Evolutionary conservation across 2,113 vertebrate species (phyloP), one percentile per base, ranked within the genome.

Genomic region (Oriolus oriolus): DNA sequence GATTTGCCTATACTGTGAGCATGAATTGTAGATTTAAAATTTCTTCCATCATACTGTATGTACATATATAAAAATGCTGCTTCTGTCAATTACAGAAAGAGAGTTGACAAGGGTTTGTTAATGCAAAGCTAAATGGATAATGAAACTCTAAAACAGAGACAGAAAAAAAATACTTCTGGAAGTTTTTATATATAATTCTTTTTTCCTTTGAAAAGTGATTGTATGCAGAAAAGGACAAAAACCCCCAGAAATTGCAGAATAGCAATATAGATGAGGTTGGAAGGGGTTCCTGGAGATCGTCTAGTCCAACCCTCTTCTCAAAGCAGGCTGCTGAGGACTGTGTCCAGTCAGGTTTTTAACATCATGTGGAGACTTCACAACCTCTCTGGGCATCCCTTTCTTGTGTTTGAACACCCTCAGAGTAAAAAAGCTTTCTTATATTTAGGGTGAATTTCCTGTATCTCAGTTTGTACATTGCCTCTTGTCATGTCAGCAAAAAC

Each of bases 161-260:
- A 53, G 18, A 41, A 57, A 57, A 26, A 31, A 65, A n/a, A 2
- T 49, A 65, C 17, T 44, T 69, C 44, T 44, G 44, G n/a, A 64
- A 59, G 6, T n/a, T 74, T 24, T 63, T 31, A 70, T 18, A 42
- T 31, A 16, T 31, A 19, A 19, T 18, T 61, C 16, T 57, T 60
- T 80, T 82, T 63, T 70, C 7, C 26, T 81, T 71, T 78, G 44
- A 47, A n/a, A 14, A 39, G 12, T 41, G 11, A 86, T 57, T 56
- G 13, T 33, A 45, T 42, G 23, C 30, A 87, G 18, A 18, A 74
- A 68, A 73, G 49, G 11, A 37, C 6, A 44, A 44, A 64, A 65
- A 16, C 0, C 1, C 11, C 21, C 14, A 57, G 7, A 26, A 68
- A 52, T 3, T 10, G 1, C 31, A 50, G 41, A 57, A 56, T 16